Conservation (phyloP, 35 echinoderm and acorn worm genomes). For the Heliocidaris erythrogramma region DNA sequence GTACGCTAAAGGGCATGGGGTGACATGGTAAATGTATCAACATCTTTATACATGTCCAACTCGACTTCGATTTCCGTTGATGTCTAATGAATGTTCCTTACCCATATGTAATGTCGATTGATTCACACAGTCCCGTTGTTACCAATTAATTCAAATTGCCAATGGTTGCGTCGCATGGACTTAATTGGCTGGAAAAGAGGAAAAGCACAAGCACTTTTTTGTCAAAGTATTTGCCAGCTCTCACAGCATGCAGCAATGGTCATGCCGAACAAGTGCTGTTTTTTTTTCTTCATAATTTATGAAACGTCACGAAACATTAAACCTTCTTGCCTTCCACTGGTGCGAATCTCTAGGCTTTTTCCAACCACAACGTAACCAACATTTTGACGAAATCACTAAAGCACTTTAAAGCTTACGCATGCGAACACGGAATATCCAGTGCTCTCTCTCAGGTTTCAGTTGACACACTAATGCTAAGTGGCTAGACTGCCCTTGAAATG, state of each 20-base stretch:
- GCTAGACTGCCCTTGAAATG: neutral
- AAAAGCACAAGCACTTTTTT: neutral
- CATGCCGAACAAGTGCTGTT: neutral
- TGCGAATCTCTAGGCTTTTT: neutral
- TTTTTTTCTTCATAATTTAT: neutral
- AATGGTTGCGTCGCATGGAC: neutral
- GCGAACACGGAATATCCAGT: neutral
- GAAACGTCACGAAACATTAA: neutral
- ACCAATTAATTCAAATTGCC: slow-evolving; percentile 4
- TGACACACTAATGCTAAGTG: slow-evolving; percentile 9
- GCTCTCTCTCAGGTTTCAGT: slow-evolving; percentile 8
- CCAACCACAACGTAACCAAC: neutral
- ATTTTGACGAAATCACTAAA: neutral
- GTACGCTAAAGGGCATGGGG: neutral
- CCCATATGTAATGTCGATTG: neutral
- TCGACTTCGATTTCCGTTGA: neutral
- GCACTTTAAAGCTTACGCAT: slow-evolving; percentile 2
- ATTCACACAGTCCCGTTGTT: neutral
- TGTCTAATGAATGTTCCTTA: neutral
- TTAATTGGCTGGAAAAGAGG: slow-evolving; percentile 3
- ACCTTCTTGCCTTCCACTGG: neutral
- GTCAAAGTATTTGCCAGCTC: neutral
- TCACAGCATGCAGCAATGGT: neutral
- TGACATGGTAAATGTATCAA: neutral
- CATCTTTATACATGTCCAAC: neutral